Conservation (phyloP, 1,140 invertebrate genomes). For the Pectinophora gossypiella region DNA sequence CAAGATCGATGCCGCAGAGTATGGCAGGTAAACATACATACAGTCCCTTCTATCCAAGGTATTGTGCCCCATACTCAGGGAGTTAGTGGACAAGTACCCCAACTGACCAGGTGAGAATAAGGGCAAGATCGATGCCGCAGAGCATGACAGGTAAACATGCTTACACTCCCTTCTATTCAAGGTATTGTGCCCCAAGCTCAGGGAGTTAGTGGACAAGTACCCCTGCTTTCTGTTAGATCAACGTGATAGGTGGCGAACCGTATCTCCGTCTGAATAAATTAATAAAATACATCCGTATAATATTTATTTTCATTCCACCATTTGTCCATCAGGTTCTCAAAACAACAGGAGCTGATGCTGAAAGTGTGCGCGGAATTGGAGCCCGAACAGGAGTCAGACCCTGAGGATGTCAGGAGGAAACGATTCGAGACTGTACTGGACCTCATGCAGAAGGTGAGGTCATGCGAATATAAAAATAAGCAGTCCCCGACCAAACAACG, state of each 20-base stretch:
- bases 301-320: background rate
- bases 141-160: constrained; percentile 46
- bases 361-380: constrained; percentile 86
- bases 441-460: constrained; percentile 87
- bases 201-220: constrained; percentile 86
- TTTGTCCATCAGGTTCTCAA: constrained; percentile 77
- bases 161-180: constrained; percentile 62
- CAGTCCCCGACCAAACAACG: too few relatives aligned
- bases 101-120: too few relatives aligned
- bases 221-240: too few relatives aligned
- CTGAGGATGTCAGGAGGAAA: constrained; percentile 82
- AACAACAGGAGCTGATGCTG: constrained; percentile 86
- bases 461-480: too few relatives aligned
- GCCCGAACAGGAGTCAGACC: constrained; percentile 82
- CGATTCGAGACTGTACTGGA: constrained; percentile 86
- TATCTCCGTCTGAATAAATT: too few relatives aligned
- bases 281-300: too few relatives aligned
- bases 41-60: constrained; percentile 78
- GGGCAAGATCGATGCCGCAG: constrained; percentile 75
- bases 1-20: constrained; percentile 75
- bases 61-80: constrained; percentile 90
- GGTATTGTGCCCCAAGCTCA: constrained; percentile 90
- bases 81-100: constrained; percentile 87
- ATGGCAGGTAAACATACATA: constrained; percentile 40
- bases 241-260: too few relatives aligned